Conservation (phyloP, 2,113 vertebrate genomes). For the Recurvirostra avosetta region DNA sequence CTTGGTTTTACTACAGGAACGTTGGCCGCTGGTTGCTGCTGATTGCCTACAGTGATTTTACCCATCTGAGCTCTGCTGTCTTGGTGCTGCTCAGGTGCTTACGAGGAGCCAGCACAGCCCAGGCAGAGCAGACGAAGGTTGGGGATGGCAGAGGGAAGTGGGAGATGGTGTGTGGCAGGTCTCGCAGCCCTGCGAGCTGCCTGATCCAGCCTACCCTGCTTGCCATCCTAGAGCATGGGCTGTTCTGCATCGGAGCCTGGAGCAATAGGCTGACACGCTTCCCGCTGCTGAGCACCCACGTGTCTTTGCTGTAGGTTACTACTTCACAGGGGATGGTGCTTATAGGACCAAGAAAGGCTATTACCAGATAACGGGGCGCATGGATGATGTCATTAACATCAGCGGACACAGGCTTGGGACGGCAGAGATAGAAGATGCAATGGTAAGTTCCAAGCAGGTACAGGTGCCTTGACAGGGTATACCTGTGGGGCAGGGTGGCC, state of each 20-base stretch:
- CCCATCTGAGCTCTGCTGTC: neutral
- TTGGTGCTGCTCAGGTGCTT: neutral
- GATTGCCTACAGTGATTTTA: neutral
- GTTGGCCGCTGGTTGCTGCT: neutral
- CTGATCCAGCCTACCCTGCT: neutral
- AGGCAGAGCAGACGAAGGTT: neutral
- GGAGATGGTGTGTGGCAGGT: neutral
- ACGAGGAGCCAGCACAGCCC: neutral
- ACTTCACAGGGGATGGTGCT: conserved; percentile 89
- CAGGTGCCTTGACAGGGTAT: neutral
- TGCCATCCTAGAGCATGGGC: fast-evolving
- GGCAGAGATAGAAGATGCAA: conserved; percentile 90
- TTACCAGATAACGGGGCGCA: conserved; percentile 91
- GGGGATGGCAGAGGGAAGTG: neutral
- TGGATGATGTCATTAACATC: conserved; percentile 93
- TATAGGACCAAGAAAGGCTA: conserved; percentile 79
- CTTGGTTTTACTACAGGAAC: neutral
- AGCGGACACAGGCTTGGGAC: conserved; percentile 90
- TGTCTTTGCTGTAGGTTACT: conserved; percentile 76
- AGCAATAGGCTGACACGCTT: neutral
- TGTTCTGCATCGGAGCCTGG: neutral
- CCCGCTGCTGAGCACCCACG: neutral
- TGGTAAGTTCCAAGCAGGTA: conserved; percentile 73
- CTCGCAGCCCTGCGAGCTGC: neutral
- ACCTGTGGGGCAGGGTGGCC: neutral